Evolutionary conservation across 2,113 vertebrate species (phyloP).

Genomic region (Epinephelus fuscoguttatus): DNA sequence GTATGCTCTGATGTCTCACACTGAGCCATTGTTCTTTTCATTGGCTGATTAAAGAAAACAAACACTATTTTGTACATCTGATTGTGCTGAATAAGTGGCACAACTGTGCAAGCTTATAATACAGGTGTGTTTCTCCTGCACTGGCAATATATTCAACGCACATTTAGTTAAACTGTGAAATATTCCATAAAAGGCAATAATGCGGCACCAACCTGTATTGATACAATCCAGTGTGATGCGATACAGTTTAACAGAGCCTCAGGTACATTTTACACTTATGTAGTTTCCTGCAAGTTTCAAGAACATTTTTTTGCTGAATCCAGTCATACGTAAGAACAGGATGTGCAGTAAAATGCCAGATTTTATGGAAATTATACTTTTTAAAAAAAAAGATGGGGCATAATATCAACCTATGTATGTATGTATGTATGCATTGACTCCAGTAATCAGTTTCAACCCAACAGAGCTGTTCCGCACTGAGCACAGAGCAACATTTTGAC

Average conservation of each 20-base stretch:
- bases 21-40: slow-evolving; percentile 71
- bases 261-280: background rate
- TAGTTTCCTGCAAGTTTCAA: background rate
- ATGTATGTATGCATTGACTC: background rate
- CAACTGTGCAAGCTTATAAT: slow-evolving; percentile 26
- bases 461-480: background rate
- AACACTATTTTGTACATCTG: slow-evolving; percentile 57
- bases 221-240: background rate
- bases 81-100: slow-evolving; percentile 47
- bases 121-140: slow-evolving; percentile 1
- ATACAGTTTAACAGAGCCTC: background rate
- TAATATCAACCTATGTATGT: too few species aligned
- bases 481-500: background rate
- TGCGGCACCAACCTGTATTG: background rate
- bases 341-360: background rate
- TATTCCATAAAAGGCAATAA: background rate
- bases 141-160: slow-evolving; percentile 1
- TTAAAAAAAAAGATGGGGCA: too few species aligned
- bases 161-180: background rate
- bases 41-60: slow-evolving; percentile 75
- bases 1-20: slow-evolving; percentile 67
- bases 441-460: background rate
- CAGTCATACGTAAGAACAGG: too few species aligned
- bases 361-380: background rate
- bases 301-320: background rate